Evolutionary conservation across 2,888 invertebrate species (phyloP).

Genomic region (Xanthorhoe spadicearia): DNA sequence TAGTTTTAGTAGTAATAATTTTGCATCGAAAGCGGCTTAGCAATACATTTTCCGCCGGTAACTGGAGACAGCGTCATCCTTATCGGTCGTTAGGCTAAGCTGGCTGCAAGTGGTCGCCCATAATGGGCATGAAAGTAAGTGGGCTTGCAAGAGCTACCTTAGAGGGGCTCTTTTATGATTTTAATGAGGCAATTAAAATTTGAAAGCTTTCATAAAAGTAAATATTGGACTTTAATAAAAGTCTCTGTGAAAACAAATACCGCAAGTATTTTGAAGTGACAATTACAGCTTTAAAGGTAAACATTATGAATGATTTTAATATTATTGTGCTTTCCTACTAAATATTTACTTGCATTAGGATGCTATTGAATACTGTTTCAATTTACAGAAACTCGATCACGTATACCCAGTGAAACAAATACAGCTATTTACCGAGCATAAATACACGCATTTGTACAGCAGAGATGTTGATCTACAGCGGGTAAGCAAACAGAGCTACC

Average conservation of each 20-base stretch:
- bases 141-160: not conserved
- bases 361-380: constrained; percentile 25
- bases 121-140: constrained; percentile 19
- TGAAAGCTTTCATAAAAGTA: not conserved
- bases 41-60: constrained; percentile 5
- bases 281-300: not conserved
- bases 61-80: constrained; percentile 9
- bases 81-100: constrained; percentile 21
- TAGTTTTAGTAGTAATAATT: not conserved
- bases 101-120: constrained; percentile 11
- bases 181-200: not conserved
- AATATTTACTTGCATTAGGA: constrained; percentile 7
- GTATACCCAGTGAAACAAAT: constrained; percentile 30
- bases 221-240: not conserved
- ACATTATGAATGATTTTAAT: not conserved
- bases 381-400: constrained; percentile 33
- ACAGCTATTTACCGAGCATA: constrained; percentile 22
- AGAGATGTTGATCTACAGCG: constrained; percentile 27
- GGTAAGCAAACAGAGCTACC: constrained; percentile 6
- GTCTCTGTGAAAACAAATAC: not conserved
- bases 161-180: not conserved
- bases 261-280: not conserved
- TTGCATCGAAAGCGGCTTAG: not conserved
- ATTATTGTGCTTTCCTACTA: constrained; percentile 4
- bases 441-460: constrained; percentile 4